Evolutionary conservation across 2,113 vertebrate genomes (phyloP).

Genomic region (Monopterus albus): DNA sequence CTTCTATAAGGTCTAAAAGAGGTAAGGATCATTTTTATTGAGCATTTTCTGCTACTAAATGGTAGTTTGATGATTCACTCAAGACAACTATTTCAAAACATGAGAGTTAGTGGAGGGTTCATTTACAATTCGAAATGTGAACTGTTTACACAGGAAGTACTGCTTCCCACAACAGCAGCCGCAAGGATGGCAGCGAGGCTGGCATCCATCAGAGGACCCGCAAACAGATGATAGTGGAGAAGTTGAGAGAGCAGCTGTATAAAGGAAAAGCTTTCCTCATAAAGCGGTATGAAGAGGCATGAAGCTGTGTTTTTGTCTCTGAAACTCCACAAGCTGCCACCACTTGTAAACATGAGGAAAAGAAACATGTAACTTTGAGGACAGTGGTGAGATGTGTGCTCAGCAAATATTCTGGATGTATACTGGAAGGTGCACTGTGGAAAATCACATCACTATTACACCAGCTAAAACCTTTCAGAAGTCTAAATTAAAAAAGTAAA

Average conservation of each 20-base stretch:
- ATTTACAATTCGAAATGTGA: constrained; percentile 47
- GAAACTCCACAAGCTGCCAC: neutral
- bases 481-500: too few relatives aligned
- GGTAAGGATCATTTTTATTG: constrained; percentile 76
- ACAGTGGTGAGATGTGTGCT: constrained; percentile 20
- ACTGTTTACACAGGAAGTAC: constrained; percentile 87
- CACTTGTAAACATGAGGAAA: neutral
- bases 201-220: constrained; percentile 89
- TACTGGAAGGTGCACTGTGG: constrained; percentile 17
- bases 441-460: constrained; percentile 20
- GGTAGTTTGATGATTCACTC: neutral
- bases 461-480: constrained; percentile 45
- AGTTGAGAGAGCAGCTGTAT: constrained; percentile 90
- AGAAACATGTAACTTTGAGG: neutral
- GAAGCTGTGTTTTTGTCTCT: neutral
- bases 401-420: constrained; percentile 15
- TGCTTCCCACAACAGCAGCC: constrained; percentile 91
- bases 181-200: constrained; percentile 88
- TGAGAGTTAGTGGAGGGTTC: neutral
- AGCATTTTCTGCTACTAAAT: neutral
- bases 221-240: constrained; percentile 91
- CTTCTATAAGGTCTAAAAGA: constrained; percentile 89
- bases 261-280: constrained; percentile 89
- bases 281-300: constrained; percentile 83
- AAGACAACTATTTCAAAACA: neutral